Conservation (phyloP, 2,797 vertebrate species). For the Rhodeus uyekii region DNA sequence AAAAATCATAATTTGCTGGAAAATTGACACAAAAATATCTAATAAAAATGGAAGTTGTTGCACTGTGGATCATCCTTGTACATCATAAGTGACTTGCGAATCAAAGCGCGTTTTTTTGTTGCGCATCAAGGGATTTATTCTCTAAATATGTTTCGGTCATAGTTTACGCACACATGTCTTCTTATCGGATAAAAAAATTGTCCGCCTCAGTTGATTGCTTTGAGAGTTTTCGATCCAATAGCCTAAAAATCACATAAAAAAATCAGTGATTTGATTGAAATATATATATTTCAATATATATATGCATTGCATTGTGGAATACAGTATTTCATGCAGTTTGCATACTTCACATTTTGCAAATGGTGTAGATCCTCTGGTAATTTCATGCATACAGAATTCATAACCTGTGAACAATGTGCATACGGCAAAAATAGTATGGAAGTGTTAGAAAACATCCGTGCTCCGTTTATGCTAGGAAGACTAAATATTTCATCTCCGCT, state of each 20-base stretch:
- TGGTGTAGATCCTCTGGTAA: neutral
- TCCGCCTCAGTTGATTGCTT: too few relatives aligned
- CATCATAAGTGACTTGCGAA: too few relatives aligned
- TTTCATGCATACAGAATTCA: neutral
- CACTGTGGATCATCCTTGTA: too few relatives aligned
- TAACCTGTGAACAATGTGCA: neutral
- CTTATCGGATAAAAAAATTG: too few relatives aligned
- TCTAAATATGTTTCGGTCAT: neutral
- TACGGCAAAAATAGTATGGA: constrained; percentile 3
- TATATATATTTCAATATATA: neutral
- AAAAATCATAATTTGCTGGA: neutral
- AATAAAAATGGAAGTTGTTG: neutral
- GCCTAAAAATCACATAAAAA: neutral
- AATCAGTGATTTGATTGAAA: neutral
- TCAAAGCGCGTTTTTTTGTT: too few relatives aligned
- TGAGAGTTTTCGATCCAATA: neutral
- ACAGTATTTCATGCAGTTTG: neutral
- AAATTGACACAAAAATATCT: neutral
- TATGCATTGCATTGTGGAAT: neutral
- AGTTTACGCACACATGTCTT: neutral
- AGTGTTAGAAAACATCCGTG: neutral
- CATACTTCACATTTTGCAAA: neutral
- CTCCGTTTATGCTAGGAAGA: constrained; percentile 4
- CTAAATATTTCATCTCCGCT: constrained; percentile 28
- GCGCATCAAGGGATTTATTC: neutral